Evolutionary conservation across 35 echinoderm and acorn worm genomes (phyloP).

Genomic region (Heliocidaris erythrogramma): DNA sequence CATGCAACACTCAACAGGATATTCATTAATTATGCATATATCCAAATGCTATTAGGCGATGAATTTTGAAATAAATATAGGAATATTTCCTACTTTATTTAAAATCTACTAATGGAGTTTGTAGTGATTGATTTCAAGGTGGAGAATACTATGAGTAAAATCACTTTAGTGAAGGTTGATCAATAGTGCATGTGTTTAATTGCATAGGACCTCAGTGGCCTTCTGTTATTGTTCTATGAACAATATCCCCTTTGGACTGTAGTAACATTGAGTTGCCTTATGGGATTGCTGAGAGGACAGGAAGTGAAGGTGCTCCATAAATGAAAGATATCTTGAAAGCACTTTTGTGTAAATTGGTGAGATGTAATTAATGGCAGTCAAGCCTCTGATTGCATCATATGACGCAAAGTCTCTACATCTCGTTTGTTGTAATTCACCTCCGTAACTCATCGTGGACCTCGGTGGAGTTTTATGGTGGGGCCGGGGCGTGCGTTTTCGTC

Average conservation of each 20-base stretch:
- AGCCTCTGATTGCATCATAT: neutral
- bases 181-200: neutral
- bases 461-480: neutral
- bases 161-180: neutral
- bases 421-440: neutral
- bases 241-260: neutral
- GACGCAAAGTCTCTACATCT: neutral
- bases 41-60: neutral
- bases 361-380: constrained; percentile 1
- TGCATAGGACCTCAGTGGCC: neutral
- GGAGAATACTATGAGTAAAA: neutral
- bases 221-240: neutral
- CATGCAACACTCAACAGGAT: neutral
- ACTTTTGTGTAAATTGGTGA: neutral
- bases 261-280: neutral
- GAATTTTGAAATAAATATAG: neutral
- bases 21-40: no score
- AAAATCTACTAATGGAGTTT: neutral
- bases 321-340: neutral
- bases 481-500: neutral
- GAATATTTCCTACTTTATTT: neutral
- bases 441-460: neutral
- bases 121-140: neutral
- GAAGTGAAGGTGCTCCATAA: neutral
- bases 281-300: neutral